Conservation (phyloP, 2,113 vertebrate species). For the Mungos mungo region DNA sequence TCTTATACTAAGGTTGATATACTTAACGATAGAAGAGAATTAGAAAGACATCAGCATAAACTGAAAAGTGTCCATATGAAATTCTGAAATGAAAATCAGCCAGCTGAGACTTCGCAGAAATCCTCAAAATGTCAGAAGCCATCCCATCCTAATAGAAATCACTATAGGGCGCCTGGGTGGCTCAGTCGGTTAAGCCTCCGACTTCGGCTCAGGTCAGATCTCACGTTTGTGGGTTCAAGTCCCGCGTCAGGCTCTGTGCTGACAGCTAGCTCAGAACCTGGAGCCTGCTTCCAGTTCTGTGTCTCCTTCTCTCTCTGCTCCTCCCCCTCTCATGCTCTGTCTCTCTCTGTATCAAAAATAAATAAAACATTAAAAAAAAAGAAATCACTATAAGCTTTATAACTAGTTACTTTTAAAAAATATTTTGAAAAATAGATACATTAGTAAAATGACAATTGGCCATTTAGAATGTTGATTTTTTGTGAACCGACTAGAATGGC, state of each 20-base stretch:
- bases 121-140: conserved; percentile 13
- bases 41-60: conserved; percentile 5
- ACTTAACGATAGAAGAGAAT: conserved; percentile 6
- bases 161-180: too few species aligned
- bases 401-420: conserved; percentile 1
- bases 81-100: conserved; percentile 36
- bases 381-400: neutral
- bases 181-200: too few species aligned
- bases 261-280: too few species aligned
- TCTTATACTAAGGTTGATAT: neutral
- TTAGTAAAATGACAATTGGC: conserved; percentile 27
- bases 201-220: too few species aligned
- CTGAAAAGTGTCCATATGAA: conserved; percentile 36
- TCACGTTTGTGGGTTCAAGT: too few species aligned
- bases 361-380: too few species aligned
- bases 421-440: neutral
- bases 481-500: neutral
- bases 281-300: too few species aligned
- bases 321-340: too few species aligned
- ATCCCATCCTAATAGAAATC: neutral
- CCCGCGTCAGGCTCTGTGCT: too few species aligned
- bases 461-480: neutral
- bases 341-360: too few species aligned
- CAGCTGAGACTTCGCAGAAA: conserved; percentile 37
- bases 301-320: too few species aligned